These are phyloP conservation scores for Opisthograptis luteolata DNA, from an alignment of 2,888 invertebrate genomes.

Conservation along the genomic window DNA sequence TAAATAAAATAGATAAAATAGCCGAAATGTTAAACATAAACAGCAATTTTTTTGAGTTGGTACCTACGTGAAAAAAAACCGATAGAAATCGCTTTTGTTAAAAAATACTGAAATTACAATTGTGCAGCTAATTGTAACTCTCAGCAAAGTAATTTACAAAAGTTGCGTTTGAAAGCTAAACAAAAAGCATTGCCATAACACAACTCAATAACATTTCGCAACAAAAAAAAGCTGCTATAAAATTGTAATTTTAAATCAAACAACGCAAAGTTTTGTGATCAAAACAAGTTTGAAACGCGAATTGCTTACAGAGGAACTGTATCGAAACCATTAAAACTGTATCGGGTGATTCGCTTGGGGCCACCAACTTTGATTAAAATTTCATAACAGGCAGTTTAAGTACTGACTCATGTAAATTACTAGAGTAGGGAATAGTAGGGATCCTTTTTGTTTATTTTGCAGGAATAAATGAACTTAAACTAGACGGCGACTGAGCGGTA, in stretches of 20 bases:
- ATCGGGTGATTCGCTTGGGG: conserved; percentile 63
- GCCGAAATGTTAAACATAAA: no score
- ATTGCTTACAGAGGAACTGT: conserved; percentile 50
- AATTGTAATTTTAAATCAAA: conserved; percentile 37
- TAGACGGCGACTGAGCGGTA: no score
- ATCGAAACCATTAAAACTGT: conserved; percentile 45
- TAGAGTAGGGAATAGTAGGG: conserved; percentile 40
- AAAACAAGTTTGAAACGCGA: conserved; percentile 38
- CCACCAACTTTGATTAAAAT: conserved; percentile 79
- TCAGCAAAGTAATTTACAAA: conserved; percentile 40
- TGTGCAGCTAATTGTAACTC: not conserved
- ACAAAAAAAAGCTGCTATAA: conserved; percentile 30
- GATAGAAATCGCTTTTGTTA: not conserved
- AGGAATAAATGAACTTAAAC: not conserved
- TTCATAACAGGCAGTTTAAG: conserved; percentile 71
- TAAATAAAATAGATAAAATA: no score
- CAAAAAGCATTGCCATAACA: conserved; percentile 30
- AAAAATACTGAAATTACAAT: not conserved
- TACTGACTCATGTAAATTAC: conserved; percentile 33
- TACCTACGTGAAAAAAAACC: not conserved
- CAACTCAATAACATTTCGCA: conserved; percentile 26
- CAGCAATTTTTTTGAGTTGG: not conserved
- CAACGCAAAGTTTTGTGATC: conserved; percentile 37
- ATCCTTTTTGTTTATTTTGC: not conserved
- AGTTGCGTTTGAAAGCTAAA: conserved; percentile 35